These are phyloP conservation scores for Acanthiza pusilla DNA, from an alignment of 2,797 vertebrate genomes.

Conservation along the genomic window DNA sequence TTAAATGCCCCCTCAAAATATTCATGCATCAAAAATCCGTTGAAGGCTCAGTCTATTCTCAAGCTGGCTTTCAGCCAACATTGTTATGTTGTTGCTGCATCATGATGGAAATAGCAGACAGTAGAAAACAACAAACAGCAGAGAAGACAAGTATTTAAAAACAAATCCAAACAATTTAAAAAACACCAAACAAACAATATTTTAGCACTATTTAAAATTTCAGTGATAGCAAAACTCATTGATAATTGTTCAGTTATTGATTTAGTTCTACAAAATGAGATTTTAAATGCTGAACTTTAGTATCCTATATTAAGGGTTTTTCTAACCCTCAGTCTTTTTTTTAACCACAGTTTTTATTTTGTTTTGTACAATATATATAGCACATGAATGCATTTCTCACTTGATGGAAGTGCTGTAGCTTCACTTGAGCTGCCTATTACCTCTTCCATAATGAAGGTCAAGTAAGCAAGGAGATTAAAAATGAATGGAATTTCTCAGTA, in stretches of 20 bases:
- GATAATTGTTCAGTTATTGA: neutral
- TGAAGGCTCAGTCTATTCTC: slow-evolving; percentile 38
- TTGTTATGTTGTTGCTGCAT: slow-evolving; percentile 65
- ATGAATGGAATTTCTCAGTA: neutral
- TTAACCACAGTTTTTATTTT: neutral
- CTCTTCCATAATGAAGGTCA: neutral
- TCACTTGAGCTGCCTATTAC: neutral
- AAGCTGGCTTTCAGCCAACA: slow-evolving; percentile 57
- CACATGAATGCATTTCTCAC: neutral
- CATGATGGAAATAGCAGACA: slow-evolving; percentile 54
- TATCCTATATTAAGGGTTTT: neutral
- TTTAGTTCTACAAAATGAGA: neutral
- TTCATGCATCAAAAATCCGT: slow-evolving; percentile 41
- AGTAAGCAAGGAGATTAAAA: neutral
- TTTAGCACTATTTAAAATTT: neutral
- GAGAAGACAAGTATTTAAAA: neutral
- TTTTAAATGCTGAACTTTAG: neutral
- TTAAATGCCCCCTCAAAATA: slow-evolving; percentile 70
- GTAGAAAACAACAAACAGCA: neutral
- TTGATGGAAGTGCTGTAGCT: neutral
- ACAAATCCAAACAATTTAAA: neutral
- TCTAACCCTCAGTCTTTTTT: neutral
- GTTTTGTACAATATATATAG: neutral
- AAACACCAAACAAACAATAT: neutral
- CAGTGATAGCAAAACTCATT: neutral